Evolutionary conservation across 2,797 vertebrate species (phyloP).

Genomic region (Phrynocephalus vlangalii): DNA sequence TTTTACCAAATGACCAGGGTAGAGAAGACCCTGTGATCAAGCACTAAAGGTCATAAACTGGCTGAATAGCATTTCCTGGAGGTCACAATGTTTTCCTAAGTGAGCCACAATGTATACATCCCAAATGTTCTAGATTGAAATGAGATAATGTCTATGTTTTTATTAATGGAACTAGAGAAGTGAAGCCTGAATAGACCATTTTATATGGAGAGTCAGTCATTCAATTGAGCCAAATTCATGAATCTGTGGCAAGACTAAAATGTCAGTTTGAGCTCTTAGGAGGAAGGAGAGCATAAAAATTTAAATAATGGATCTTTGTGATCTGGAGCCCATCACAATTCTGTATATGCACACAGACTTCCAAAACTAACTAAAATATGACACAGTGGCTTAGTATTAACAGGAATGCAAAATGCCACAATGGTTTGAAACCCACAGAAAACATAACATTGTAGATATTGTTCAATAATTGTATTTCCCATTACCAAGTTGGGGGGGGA

Average conservation of each 20-base stretch:
- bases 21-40: neutral
- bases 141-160: neutral
- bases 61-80: neutral
- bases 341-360: neutral
- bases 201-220: neutral
- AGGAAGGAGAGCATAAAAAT: neutral
- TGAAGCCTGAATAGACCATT: neutral
- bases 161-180: neutral
- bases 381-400: neutral
- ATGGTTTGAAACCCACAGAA: neutral
- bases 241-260: conserved; percentile 1
- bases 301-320: conserved; percentile 6
- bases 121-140: neutral
- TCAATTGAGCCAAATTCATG: neutral
- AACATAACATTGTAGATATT: neutral
- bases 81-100: neutral
- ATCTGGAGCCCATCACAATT: neutral
- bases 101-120: neutral
- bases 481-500: neutral
- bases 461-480: neutral
- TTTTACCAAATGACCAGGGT: no score
- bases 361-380: conserved; percentile 14
- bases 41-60: neutral
- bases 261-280: neutral
- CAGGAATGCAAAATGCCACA: conserved; percentile 2